Conservation (phyloP, 2,888 invertebrate species). For the Dicycla oo region DNA sequence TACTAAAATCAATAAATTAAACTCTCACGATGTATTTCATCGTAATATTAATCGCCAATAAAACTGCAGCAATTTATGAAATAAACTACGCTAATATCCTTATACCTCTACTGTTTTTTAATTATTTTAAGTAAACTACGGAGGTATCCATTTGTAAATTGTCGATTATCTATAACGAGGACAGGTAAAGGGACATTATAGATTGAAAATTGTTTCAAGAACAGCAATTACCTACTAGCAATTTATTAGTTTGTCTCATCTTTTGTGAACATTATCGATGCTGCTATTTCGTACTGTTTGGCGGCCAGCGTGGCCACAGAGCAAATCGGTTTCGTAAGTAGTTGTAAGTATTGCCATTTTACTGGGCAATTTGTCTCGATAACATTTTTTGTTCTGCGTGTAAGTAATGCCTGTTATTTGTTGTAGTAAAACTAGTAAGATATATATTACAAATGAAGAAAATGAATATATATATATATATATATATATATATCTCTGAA, state of each 20-base stretch:
- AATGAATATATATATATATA: too few species aligned
- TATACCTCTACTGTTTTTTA: conserved; percentile 34
- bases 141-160: conserved; percentile 36
- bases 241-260: conserved; percentile 40
- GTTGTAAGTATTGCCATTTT: conserved; percentile 32
- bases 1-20: conserved; percentile 2
- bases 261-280: conserved; percentile 23
- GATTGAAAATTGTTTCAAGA: conserved; percentile 30
- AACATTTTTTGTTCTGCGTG: conserved; percentile 26
- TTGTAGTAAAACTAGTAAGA: conserved; percentile 12
- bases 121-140: conserved; percentile 34
- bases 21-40: neutral
- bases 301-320: neutral
- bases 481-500: conserved; percentile 15
- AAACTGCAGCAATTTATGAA: neutral
- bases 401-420: conserved; percentile 43
- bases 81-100: conserved; percentile 13
- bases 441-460: too few species aligned
- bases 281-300: conserved; percentile 18
- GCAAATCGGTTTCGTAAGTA: conserved; percentile 29
- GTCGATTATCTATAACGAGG: conserved; percentile 28
- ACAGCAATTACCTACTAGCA: conserved; percentile 27
- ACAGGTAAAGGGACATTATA: conserved; percentile 4
- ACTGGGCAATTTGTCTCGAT: conserved; percentile 36
- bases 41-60: neutral